Percentiles rank a stretch among this genome's conserved stretches.
These are phyloP conservation scores for Myzus persicae DNA, from an alignment of 1,140 invertebrate genomes.

Conservation along the genomic window DNA sequence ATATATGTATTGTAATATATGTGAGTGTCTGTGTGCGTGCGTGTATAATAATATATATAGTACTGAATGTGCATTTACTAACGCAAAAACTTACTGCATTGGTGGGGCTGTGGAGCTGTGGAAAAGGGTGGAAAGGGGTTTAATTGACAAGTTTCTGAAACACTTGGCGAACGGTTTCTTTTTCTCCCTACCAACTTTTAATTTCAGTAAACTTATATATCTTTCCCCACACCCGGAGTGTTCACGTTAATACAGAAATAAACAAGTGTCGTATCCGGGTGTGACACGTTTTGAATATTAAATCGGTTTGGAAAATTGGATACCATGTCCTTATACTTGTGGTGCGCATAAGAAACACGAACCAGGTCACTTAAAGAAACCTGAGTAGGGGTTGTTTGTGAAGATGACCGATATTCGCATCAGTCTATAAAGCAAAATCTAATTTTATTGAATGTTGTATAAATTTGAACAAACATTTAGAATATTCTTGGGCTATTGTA, in stretches of 20 bases:
- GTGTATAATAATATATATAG: constrained; percentile 19
- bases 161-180: constrained; percentile 38
- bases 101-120: background rate
- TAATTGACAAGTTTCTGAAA: constrained; percentile 56
- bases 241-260: constrained; percentile 45
- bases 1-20: background rate
- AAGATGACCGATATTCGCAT: background rate
- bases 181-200: constrained; percentile 37
- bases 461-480: background rate
- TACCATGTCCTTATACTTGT: background rate
- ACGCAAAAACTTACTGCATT: constrained; percentile 27
- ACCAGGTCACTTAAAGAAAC: background rate
- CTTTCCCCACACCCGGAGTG: background rate
- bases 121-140: background rate
- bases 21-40: background rate
- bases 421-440: background rate
- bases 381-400: background rate
- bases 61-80: constrained; percentile 18
- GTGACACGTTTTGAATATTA: constrained; percentile 49
- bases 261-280: constrained; percentile 37
- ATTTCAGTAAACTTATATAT: constrained; percentile 39
- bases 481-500: background rate
- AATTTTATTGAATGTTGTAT: background rate
- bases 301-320: constrained; percentile 20
- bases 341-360: background rate